Percentiles rank a stretch among this genome's conserved stretches.
phyloP scores from a whole-genome alignment of 2,888 invertebrate species.

The Xanthorhoe designata region DNA sequence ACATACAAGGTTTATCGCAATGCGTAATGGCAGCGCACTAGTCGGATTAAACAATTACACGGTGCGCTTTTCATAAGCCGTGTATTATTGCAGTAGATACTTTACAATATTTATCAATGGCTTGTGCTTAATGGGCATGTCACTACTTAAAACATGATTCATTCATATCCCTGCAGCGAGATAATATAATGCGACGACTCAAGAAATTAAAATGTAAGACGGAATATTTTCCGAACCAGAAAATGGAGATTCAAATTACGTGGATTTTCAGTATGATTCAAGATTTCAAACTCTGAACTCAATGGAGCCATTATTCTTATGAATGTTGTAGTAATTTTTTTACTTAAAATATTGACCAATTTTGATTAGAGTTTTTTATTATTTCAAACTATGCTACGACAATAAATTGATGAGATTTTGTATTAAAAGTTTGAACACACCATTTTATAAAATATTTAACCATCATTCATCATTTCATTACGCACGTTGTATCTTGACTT shows the following conservation, averaged over 20 bases:
- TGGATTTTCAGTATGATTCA: neutral
- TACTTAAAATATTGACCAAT: constrained; percentile 50
- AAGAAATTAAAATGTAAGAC: too few relatives aligned
- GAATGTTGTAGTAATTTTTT: constrained; percentile 23
- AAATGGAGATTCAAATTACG: too few relatives aligned
- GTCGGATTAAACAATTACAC: too few relatives aligned
- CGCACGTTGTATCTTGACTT: constrained; percentile 20
- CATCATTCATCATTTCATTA: neutral
- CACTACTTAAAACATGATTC: too few relatives aligned
- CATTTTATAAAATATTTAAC: neutral
- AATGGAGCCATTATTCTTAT: constrained; percentile 18
- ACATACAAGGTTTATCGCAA: too few relatives aligned
- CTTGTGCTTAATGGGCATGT: too few relatives aligned
- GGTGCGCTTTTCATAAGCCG: too few relatives aligned
- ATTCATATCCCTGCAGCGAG: too few relatives aligned
- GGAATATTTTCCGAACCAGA: neutral
- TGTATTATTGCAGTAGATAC: too few relatives aligned
- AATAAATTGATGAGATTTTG: constrained; percentile 50
- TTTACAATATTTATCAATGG: too few relatives aligned
- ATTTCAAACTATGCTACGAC: constrained; percentile 49
- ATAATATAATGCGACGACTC: too few relatives aligned
- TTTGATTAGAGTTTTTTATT: constrained; percentile 43
- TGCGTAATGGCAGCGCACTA: too few relatives aligned
- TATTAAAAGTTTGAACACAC: constrained; percentile 35
- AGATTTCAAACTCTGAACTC: constrained; percentile 17